Conservation (phyloP, 2,888 invertebrate genomes). For the Patella pellucida region DNA sequence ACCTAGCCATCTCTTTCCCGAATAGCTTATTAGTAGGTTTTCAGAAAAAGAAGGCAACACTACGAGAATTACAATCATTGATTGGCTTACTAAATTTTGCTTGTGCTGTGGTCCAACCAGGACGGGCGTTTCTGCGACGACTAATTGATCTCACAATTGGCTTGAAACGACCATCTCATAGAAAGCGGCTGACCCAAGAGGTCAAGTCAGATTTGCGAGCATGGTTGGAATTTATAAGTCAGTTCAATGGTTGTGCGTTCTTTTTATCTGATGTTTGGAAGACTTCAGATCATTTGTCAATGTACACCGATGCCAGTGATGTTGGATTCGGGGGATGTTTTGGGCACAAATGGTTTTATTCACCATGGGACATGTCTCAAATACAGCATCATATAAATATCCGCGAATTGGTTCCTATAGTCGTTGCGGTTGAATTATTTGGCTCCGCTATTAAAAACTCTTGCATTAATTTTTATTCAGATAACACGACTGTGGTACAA, state of each 20-base stretch:
- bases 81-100: slow-evolving; percentile 28
- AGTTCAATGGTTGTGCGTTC: slow-evolving; percentile 2
- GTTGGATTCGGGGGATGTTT: slow-evolving; percentile 20
- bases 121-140: slow-evolving; percentile 23
- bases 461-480: no score
- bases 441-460: no score
- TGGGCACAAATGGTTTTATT: slow-evolving; percentile 14
- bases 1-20: no score
- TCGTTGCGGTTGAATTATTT: no score
- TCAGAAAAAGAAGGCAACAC: slow-evolving; percentile 17
- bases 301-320: slow-evolving; percentile 20
- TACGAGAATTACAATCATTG: slow-evolving; percentile 24
- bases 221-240: slow-evolving; percentile 12
- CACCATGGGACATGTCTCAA: neutral
- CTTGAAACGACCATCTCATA: slow-evolving; percentile 3
- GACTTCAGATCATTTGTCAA: neutral
- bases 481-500: no score
- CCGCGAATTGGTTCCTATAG: no score
- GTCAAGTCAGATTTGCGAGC: neutral
- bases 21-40: no score
- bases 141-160: slow-evolving; percentile 24
- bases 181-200: neutral
- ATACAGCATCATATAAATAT: no score
- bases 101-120: slow-evolving; percentile 24
- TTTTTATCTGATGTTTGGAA: slow-evolving; percentile 14